These are phyloP conservation scores for Tarsius wallacei DNA, from an alignment of 2,797 vertebrate species.

Conservation along the genomic window DNA sequence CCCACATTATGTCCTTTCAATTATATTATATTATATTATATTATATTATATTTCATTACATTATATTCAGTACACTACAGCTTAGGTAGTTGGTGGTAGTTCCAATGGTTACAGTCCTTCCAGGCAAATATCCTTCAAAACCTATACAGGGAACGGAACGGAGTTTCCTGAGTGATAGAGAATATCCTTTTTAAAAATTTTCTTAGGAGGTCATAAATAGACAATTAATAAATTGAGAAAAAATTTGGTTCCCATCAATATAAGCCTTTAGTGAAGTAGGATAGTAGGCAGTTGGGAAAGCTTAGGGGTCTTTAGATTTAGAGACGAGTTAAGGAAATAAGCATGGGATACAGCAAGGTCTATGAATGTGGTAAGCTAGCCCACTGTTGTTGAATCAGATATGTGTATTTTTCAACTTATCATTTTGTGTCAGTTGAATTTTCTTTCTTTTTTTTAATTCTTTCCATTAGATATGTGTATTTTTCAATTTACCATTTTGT, in stretches of 20 bases:
- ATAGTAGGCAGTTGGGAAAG: background rate
- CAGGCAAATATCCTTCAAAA: background rate
- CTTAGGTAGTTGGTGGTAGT: background rate
- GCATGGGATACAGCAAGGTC: background rate
- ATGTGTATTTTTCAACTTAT: background rate
- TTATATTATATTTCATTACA: background rate
- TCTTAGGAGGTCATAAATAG: background rate
- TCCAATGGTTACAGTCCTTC: background rate
- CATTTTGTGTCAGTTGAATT: background rate
- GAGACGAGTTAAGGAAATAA: background rate
- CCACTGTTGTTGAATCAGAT: conserved; percentile 17
- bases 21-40: too few species aligned
- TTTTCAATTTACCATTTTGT: background rate
- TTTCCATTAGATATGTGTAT: background rate
- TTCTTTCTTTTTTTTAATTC: background rate
- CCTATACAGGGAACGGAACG: background rate
- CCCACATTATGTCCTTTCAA: too few species aligned
- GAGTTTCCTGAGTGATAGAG: background rate
- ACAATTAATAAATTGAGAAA: background rate
- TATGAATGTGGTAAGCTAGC: background rate
- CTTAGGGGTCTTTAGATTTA: background rate
- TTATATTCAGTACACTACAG: background rate
- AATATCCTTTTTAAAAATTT: background rate
- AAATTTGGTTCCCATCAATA: background rate
- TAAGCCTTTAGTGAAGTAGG: background rate